Conservation (phyloP, 2,797 vertebrate species). For the Gallinago solitaria region DNA sequence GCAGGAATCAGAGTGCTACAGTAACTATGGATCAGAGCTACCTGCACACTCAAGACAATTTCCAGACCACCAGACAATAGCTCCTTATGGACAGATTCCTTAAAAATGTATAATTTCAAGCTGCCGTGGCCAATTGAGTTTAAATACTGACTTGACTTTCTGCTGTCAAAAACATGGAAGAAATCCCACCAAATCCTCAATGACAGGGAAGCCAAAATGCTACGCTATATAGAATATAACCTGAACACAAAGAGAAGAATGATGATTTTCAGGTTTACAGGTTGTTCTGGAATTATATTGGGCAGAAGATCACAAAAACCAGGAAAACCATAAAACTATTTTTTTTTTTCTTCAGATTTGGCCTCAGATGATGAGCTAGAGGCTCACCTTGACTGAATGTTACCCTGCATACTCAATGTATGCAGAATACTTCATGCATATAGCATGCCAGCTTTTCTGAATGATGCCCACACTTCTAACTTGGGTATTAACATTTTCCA, state of each 20-base stretch:
- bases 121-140: background rate
- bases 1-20: background rate
- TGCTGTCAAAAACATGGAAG: background rate
- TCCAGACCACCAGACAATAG: background rate
- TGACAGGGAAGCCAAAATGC: background rate
- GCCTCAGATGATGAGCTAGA: background rate
- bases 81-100: background rate
- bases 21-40: background rate
- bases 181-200: background rate
- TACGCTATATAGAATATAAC: background rate
- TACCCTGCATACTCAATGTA: background rate
- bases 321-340: background rate
- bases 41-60: background rate
- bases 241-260: background rate
- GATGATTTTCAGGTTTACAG: background rate
- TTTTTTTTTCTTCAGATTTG: background rate
- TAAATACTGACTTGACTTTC: background rate
- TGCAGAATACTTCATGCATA: background rate
- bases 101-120: background rate
- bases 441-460: background rate
- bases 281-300: background rate
- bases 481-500: background rate
- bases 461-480: background rate
- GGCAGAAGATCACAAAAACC: background rate
- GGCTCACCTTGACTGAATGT: background rate